phyloP scores from a whole-genome alignment of 2,113 vertebrate genomes.

The Symphodus melops region DNA sequence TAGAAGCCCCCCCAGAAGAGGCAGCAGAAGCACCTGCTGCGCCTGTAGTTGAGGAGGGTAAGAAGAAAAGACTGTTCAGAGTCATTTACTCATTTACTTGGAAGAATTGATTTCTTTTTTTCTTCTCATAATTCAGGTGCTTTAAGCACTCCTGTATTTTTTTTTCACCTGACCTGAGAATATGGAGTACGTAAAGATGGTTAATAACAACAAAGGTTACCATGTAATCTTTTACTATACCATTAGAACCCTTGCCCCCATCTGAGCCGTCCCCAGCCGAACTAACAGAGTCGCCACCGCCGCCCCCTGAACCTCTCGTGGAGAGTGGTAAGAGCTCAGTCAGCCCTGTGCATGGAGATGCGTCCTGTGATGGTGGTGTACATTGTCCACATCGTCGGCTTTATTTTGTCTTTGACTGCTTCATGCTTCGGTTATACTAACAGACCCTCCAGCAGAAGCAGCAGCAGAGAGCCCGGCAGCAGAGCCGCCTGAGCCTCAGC shows the following conservation, averaged over 20 bases:
- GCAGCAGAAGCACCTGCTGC: constrained; percentile 44
- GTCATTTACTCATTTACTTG: neutral
- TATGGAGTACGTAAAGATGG: neutral
- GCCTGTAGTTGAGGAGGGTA: constrained; percentile 63
- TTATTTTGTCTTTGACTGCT: constrained; percentile 28
- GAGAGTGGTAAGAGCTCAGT: constrained; percentile 62
- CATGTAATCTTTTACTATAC: constrained; percentile 11
- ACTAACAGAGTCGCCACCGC: constrained; percentile 17
- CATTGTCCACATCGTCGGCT: neutral
- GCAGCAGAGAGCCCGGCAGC: constrained; percentile 56
- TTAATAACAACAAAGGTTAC: neutral
- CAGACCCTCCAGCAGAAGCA: constrained; percentile 61
- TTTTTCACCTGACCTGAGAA: neutral
- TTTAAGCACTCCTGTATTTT: too few relatives aligned
- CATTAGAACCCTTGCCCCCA: constrained; percentile 42
- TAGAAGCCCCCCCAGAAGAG: constrained; percentile 41
- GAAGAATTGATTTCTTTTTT: neutral
- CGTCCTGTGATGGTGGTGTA: neutral
- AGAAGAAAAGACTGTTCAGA: constrained; percentile 9
- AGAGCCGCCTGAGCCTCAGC: constrained; percentile 51
- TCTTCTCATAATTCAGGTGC: neutral
- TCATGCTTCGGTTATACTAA: constrained; percentile 42
- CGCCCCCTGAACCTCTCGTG: constrained; percentile 28
- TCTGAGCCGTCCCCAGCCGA: constrained; percentile 42
- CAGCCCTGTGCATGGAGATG: constrained; percentile 24